Base-by-base conservation (phyloP, 2,797 vertebrate species). In the Pseudomugil gertrudae region DNA sequence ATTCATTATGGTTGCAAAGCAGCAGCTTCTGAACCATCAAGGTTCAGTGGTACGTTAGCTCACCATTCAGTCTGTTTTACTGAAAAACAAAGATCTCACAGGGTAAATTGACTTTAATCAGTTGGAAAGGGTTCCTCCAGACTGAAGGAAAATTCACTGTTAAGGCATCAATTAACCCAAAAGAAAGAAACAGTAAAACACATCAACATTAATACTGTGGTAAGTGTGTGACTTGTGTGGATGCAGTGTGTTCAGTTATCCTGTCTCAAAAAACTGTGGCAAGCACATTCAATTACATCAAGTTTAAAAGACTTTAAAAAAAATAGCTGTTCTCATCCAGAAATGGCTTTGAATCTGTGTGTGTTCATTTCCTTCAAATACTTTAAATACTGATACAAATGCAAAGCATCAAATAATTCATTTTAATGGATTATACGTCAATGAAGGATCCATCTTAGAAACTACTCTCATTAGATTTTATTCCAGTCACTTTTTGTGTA, bases 1-100 rank as follows among this genome's bases (percentile, higher is more conserved):
- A 76, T 78, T 68, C 55, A 79, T 74, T 68, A 79, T 69, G 57
- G 69, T 36, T 26, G 52, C 78, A 76, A 69, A 64, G 38, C 62
- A 76, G 63, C 1, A 13, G 57, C 68, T 36, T 60, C 61, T 66
- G 26, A 74, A 67, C 74, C 63, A 75, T 26, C 40, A 57, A 56
- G 70, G 43, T 11, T 27, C 38, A 36, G 4, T 11, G 13, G 33
- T 33, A 65, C 63, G 63, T 72, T 63, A 50, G 15, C 50, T 43
- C 69, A 50, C 40, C 54, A 63, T 69, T 62, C 43, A 30, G 13
- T 77, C 23, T 27, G 11, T 72, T 51, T 61, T 23, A 29, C 1
- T 38, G 36, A 9, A 47, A 32, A 23, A 48, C 57, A 59, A n/a
- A n/a, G n/a, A n/a, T n/a, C n/a, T 54, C 47, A 1, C 21, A 38